phyloP scores from a whole-genome alignment of 1,140 invertebrate genomes.

The Leptopilina clavipes region DNA sequence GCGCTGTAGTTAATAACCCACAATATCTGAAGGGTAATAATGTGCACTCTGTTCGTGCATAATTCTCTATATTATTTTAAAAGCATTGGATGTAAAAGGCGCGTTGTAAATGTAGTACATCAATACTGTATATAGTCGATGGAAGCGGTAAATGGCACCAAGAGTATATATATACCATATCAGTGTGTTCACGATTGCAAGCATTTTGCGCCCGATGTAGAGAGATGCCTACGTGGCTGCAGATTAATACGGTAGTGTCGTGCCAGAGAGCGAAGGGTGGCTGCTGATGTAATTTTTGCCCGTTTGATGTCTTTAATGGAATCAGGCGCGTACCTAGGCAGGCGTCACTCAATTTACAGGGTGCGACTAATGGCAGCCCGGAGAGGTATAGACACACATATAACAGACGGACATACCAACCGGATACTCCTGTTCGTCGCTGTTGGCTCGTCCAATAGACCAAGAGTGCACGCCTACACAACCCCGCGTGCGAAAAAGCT shows the following conservation, averaged over 20 bases:
- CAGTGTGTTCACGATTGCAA: conserved; percentile 13
- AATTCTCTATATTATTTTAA: conserved; percentile 35
- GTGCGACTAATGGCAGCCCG: conserved; percentile 73
- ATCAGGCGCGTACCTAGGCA: conserved; percentile 74
- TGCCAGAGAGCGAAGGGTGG: conserved; percentile 67
- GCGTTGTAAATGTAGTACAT: conserved; percentile 36
- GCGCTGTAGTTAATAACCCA: background rate
- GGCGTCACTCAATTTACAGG: conserved; percentile 74
- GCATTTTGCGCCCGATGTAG: conserved; percentile 27
- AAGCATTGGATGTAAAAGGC: conserved; percentile 32
- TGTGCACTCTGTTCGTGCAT: conserved; percentile 11
- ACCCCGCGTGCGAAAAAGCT: conserved; percentile 19
- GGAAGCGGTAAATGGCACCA: conserved; percentile 17
- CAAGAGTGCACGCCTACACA: conserved; percentile 24
- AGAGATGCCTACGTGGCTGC: conserved; percentile 60
- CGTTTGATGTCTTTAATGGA: conserved; percentile 75
- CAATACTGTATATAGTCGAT: conserved; percentile 19
- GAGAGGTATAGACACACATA: conserved; percentile 51
- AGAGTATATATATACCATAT: background rate
- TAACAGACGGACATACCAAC: conserved; percentile 44
- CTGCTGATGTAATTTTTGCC: conserved; percentile 74
- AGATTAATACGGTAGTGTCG: conserved; percentile 65
- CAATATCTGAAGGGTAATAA: background rate
- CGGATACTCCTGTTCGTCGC: conserved; percentile 24
- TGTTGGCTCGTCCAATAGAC: conserved; percentile 25